A percentile compares a stretch with the other conserved stretches of the same genome.
Evolutionary conservation across 2,888 invertebrate genomes (phyloP).

Genomic region (Euzophera pinguis): DNA sequence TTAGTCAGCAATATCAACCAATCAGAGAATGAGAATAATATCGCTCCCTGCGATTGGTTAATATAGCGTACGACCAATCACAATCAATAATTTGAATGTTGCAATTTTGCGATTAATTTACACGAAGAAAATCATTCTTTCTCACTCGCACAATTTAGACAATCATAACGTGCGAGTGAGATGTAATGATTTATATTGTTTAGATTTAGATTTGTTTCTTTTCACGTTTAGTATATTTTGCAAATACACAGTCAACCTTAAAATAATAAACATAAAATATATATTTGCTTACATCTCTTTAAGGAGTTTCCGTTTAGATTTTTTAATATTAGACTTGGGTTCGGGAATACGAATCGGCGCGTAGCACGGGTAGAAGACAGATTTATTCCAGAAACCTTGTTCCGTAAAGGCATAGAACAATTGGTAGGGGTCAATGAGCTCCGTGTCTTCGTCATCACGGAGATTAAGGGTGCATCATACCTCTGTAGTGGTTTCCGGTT

Average conservation of each 20-base stretch:
- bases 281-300: conserved; percentile 1
- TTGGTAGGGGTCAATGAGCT: conserved; percentile 17
- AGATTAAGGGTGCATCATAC: conserved; percentile 18
- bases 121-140: too few species aligned
- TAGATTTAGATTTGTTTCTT: too few species aligned
- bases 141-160: too few species aligned
- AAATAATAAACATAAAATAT: not conserved
- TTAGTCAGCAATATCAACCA: too few species aligned
- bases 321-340: not conserved
- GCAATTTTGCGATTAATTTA: too few species aligned
- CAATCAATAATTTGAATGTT: too few species aligned
- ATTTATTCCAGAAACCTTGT: conserved; percentile 20
- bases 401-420: conserved; percentile 22
- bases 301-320: not conserved
- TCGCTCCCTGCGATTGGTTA: too few species aligned
- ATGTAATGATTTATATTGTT: too few species aligned
- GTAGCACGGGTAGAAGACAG: conserved; percentile 16
- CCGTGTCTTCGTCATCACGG: conserved; percentile 11
- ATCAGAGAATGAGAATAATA: too few species aligned
- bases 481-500: conserved; percentile 31
- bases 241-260: not conserved
- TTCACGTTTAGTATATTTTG: too few species aligned
- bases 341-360: not conserved
- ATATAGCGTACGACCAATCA: too few species aligned
- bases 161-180: too few species aligned